Evolutionary conservation across 2,888 invertebrate genomes (phyloP), one percentile per base, ranked within the genome.

Genomic region (Priocnemis perturbator): DNA sequence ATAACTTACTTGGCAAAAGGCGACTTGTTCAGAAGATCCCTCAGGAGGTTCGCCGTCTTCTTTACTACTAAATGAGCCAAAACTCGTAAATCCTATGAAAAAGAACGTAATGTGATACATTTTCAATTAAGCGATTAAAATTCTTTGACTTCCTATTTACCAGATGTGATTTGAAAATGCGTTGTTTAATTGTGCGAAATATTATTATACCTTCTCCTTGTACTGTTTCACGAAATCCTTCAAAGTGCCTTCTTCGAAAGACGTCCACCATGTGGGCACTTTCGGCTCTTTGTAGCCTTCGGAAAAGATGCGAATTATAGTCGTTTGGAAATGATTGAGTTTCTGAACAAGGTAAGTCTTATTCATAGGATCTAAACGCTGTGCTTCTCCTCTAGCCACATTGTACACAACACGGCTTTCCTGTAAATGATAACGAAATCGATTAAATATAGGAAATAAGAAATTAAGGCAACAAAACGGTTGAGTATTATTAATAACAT

Each of bases 261-360:
- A 84, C 3, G 76, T 83, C 86, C 84, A 86, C 87, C 87, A 87
- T 0, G 71, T 68, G 0, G 87, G 87, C 2, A 83, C 52, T 70
- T 83, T 83, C 3, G 77, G 71, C 4, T 79, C 67, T 59, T 73
- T 79, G 14, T 73, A 69, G 3, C 81, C 85, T 3, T 86, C 81
- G 2, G 72, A 73, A 21, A 71, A 20, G 0, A 74, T 56, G 23
- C 77, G 79, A 55, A 83, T 63, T 15, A 85, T 23, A 55, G 77
- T 79, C 37, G 70, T 68, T 23, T 81, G 78, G 9, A 83, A 63
- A 11, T 64, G 74, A 15, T 81, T 71, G 15, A 85, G 26, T 26
- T 74, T 81, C 7, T 81, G 77, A 60, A 81, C 21, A 9, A 85
- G 57, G 30, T 78, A 79, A 3, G 73, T 81, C 58, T 83, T 83